Evolutionary conservation across 2,113 vertebrate genomes (phyloP), one percentile per base, ranked within the genome.

Genomic region (Opisthocomus hoazin): DNA sequence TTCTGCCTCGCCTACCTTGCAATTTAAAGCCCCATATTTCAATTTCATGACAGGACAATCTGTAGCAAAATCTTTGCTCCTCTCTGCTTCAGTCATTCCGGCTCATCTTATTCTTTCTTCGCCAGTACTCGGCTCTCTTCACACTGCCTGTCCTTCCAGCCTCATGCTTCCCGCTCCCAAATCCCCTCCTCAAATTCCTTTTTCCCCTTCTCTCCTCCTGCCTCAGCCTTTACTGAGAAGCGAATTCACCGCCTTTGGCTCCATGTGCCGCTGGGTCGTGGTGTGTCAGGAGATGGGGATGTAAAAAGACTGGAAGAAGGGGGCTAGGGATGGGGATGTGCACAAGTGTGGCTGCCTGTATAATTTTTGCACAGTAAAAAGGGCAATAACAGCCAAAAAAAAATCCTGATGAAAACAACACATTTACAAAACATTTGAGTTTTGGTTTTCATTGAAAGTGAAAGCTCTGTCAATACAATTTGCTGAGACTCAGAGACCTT

Each of bases 381-480:
- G 64, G 32, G 24, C 51, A 86, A 8, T 66, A 81, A 74, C 51
- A 66, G 41, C 5, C 4, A 76, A 77, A 94, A 41, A 68, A 90
- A 87, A 64, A 32, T 45, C 68, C 48, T 74, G 54, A 85, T 54
- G 70, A 73, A 89, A 93, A 37, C n/a, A 80, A 50, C 66, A 77
- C 34, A 39, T 88, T 90, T 81, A 68, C 39, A 81, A 75, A 95
- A 58, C 76, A 78, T 84, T 92, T 88, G 43, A n/a, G 29, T n/a
- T 92, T 56, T 66, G 22, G 0, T 60, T 91, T 78, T 78, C 68
- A 94, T 90, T 92, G 77, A 92, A 95, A 90, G 58, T 2, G 86
- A 96, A 94, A 74, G 91, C 84, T 90, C 84, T 93, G 96, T 94
- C 96, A 92, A 95, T 97, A 92, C 60, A 92, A 94, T 94, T 92